Conservation (phyloP, 1,140 invertebrate species). For the Andrena cerasifolii region DNA sequence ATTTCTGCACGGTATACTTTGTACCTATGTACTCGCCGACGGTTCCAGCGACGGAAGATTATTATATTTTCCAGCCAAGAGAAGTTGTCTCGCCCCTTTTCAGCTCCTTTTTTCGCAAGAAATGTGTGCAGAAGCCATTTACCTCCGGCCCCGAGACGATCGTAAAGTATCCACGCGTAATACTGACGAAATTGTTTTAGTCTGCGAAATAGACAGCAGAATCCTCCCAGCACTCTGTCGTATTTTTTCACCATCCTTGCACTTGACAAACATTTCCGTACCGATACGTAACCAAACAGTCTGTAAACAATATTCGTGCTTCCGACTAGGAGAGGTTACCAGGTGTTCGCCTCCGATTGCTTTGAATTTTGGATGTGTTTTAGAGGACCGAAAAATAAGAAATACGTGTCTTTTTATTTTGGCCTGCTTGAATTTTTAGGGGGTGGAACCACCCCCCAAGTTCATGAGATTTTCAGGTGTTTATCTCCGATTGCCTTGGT, state of each 20-base stretch:
- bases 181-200: conserved; percentile 28
- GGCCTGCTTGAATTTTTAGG: too few species aligned
- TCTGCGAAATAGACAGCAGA: not conserved
- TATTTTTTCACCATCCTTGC: not conserved
- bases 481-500: too few species aligned
- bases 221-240: not conserved
- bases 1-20: conserved; percentile 11
- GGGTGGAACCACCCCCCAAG: too few species aligned
- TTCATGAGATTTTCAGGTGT: too few species aligned
- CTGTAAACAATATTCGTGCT: too few species aligned
- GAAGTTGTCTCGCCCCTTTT: conserved; percentile 8
- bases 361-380: too few species aligned
- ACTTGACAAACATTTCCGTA: conserved; percentile 18
- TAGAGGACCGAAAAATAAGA: too few species aligned
- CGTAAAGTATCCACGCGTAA: conserved; percentile 12
- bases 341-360: too few species aligned
- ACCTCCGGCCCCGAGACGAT: conserved; percentile 45
- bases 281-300: not conserved
- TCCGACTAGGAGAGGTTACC: too few species aligned
- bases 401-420: too few species aligned
- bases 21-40: not conserved
- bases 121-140: conserved; percentile 39
- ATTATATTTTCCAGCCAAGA: conserved; percentile 46
- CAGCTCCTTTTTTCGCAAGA: conserved; percentile 30
- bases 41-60: not conserved